Conservation (phyloP, 2,113 vertebrate species). For the Alectura lathami region DNA sequence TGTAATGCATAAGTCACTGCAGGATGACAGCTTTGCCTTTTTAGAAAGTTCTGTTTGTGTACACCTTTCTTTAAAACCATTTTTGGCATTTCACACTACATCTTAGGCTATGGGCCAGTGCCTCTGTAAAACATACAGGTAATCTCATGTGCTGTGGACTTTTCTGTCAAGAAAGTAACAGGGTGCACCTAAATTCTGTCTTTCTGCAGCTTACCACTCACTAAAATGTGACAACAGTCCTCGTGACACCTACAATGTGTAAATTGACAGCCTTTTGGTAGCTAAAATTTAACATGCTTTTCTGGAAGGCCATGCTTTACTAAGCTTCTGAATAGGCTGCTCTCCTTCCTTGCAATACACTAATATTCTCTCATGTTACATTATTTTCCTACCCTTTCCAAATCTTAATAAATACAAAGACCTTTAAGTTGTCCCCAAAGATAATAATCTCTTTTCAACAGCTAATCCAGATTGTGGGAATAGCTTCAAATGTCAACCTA, state of each 20-base stretch:
- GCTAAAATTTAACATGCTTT: too few relatives aligned
- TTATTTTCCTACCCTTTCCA: not conserved
- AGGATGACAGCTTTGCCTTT: not conserved
- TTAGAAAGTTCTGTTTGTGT: not conserved
- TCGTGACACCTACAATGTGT: not conserved
- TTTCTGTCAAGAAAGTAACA: not conserved
- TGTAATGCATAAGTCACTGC: not conserved
- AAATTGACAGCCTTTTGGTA: not conserved
- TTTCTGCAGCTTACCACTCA: not conserved
- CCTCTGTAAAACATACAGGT: not conserved
- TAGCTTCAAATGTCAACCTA: not conserved
- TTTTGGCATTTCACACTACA: not conserved
- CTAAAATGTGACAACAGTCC: not conserved
- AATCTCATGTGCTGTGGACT: fast-evolving
- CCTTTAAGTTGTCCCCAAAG: not conserved
- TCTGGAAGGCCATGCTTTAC: not conserved
- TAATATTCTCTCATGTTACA: not conserved
- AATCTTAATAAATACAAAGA: not conserved
- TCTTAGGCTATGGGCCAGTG: not conserved
- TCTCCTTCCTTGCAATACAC: not conserved
- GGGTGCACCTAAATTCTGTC: not conserved
- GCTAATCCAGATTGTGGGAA: not conserved
- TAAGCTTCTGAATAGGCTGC: not conserved
- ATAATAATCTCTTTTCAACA: not conserved
- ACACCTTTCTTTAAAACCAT: not conserved